Evolutionary conservation across 2,888 invertebrate species (phyloP).

Genomic region (Drosophila siamana): DNA sequence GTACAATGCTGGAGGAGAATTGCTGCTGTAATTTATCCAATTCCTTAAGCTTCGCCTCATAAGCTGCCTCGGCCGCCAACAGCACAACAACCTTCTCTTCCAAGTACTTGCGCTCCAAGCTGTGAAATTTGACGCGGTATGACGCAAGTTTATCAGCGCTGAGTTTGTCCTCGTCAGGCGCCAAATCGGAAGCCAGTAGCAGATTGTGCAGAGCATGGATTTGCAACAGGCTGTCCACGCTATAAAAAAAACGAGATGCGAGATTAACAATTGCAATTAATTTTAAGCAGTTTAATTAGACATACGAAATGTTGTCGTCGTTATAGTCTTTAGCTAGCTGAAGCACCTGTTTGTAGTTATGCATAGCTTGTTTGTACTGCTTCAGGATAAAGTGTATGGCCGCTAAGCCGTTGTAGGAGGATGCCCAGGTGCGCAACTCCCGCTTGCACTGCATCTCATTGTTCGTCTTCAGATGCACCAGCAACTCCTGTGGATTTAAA

Average conservation of each 20-base stretch:
- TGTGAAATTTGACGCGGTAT: constrained; percentile 85
- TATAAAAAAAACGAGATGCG: constrained; percentile 34
- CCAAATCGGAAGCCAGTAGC: constrained; percentile 85
- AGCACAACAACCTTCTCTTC: constrained; percentile 72
- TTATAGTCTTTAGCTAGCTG: constrained; percentile 85
- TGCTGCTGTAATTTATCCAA: constrained; percentile 14
- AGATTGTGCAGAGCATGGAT: constrained; percentile 90
- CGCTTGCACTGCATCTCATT: constrained; percentile 88
- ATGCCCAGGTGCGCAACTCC: constrained; percentile 87
- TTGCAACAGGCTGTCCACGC: constrained; percentile 88
- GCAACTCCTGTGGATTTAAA: constrained; percentile 88
- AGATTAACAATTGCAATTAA: neutral
- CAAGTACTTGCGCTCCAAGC: constrained; percentile 88
- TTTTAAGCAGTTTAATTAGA: neutral
- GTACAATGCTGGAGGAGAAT: constrained; percentile 23
- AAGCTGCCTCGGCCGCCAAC: constrained; percentile 56
- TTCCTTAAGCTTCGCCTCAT: constrained; percentile 39
- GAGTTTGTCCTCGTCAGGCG: constrained; percentile 11
- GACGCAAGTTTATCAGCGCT: constrained; percentile 1
- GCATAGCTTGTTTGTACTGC: constrained; percentile 87
- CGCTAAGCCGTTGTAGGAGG: constrained; percentile 89
- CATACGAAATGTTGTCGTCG: constrained; percentile 74
- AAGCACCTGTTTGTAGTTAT: constrained; percentile 88
- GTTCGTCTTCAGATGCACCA: constrained; percentile 88
- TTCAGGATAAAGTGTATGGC: constrained; percentile 87